A percentile compares a stretch with the other conserved stretches of the same genome.
phyloP scores from a whole-genome alignment of 1,140 invertebrate species.

The Brachionus calyciflorus region DNA sequence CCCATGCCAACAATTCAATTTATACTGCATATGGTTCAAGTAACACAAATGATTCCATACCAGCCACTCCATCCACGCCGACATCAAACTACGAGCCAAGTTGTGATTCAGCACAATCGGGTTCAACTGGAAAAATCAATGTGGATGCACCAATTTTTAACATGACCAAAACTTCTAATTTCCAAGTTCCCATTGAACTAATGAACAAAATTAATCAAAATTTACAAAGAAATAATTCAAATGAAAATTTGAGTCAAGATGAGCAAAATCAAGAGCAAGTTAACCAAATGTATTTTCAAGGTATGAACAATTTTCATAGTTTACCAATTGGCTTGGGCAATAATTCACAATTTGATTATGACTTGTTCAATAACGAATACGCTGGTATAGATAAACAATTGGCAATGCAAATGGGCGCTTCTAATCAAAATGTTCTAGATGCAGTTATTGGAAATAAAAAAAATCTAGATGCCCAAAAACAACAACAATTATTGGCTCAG shows the following conservation, averaged over 20 bases:
- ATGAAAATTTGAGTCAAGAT: slow-evolving; percentile 12
- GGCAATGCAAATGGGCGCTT: neutral
- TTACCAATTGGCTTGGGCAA: slow-evolving; percentile 3
- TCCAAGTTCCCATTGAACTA: neutral
- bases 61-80: neutral
- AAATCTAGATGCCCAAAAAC: slow-evolving; percentile 14
- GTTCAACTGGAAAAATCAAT: neutral
- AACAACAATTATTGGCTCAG: slow-evolving; percentile 14
- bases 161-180: neutral
- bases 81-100: neutral
- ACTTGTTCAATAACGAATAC: slow-evolving; percentile 7
- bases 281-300: slow-evolving; percentile 9
- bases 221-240: neutral
- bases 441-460: slow-evolving; percentile 20
- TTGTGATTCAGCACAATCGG: neutral
- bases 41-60: neutral
- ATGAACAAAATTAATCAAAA: slow-evolving; percentile 6
- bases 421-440: slow-evolving; percentile 9
- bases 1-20: neutral
- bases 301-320: slow-evolving; percentile 5
- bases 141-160: neutral
- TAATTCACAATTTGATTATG: slow-evolving; percentile 32
- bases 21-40: neutral
- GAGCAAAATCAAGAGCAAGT: neutral
- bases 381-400: slow-evolving; percentile 21